These are phyloP conservation scores for Allophyes oxyacanthae DNA, from an alignment of 2,888 invertebrate genomes.

Conservation along the genomic window DNA sequence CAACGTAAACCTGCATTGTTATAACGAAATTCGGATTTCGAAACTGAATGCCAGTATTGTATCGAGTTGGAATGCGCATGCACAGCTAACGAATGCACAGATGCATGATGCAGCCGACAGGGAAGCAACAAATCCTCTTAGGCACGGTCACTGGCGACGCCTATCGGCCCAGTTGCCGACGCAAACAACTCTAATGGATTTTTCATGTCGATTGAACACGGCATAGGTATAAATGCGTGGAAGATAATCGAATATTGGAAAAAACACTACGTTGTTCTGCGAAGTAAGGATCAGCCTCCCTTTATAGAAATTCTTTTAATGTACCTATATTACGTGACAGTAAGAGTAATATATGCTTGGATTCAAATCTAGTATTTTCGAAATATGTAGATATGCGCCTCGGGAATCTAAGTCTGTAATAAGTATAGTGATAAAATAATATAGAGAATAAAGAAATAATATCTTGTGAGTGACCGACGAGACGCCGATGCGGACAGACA, in stretches of 20 bases:
- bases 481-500: too few relatives aligned
- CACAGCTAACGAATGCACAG: conserved; percentile 57
- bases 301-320: conserved; percentile 3
- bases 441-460: too few relatives aligned
- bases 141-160: conserved; percentile 84
- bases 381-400: too few relatives aligned
- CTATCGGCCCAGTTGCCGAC: conserved; percentile 73
- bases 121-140: conserved; percentile 86
- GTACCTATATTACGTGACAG: conserved; percentile 10
- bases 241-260: conserved; percentile 71
- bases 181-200: conserved; percentile 87
- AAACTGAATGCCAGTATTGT: conserved; percentile 23
- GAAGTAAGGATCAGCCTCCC: conserved; percentile 9
- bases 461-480: too few relatives aligned
- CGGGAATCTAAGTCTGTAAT: too few relatives aligned
- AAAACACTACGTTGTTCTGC: conserved; percentile 43
- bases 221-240: conserved; percentile 71
- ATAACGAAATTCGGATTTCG: conserved; percentile 22
- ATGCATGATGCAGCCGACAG: conserved; percentile 64
- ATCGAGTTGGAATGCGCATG: conserved; percentile 49
- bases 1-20: conserved; percentile 1
- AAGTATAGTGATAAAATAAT: too few relatives aligned
- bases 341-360: not conserved
- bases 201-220: conserved; percentile 87
- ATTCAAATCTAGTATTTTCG: not conserved